phyloP scores from a whole-genome alignment of 1,140 invertebrate genomes.

The Drosophila nebulosa region DNA sequence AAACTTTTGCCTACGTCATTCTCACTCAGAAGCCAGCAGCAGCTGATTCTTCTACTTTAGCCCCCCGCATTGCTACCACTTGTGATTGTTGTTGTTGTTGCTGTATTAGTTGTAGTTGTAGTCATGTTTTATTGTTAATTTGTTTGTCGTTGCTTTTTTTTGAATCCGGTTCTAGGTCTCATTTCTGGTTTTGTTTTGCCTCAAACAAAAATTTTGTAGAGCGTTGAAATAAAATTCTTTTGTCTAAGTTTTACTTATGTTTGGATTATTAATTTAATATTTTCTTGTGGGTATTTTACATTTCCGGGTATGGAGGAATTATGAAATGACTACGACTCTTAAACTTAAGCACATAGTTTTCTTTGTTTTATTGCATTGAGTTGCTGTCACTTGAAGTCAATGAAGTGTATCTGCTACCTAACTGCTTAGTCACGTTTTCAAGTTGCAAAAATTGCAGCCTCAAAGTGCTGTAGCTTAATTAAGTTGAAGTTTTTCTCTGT shows the following conservation, averaged over 20 bases:
- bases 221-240: slow-evolving; percentile 52
- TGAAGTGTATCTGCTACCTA: slow-evolving; percentile 49
- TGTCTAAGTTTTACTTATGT: slow-evolving; percentile 30
- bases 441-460: slow-evolving; percentile 50
- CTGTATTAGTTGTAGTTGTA: slow-evolving; percentile 6
- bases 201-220: slow-evolving; percentile 43
- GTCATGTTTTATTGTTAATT: slow-evolving; percentile 63
- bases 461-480: slow-evolving; percentile 40
- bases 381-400: slow-evolving; percentile 43
- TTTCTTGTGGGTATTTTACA: slow-evolving; percentile 27
- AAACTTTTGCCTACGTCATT: slow-evolving; percentile 66
- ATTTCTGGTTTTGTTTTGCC: slow-evolving; percentile 57
- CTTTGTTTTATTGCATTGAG: slow-evolving; percentile 47
- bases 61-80: slow-evolving; percentile 36
- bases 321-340: background rate
- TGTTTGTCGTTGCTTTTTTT: slow-evolving; percentile 58
- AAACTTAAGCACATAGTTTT: slow-evolving; percentile 33
- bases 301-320: slow-evolving; percentile 35
- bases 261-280: slow-evolving; percentile 21
- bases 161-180: slow-evolving; percentile 69
- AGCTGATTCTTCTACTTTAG: slow-evolving; percentile 33
- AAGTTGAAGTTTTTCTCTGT: slow-evolving; percentile 23
- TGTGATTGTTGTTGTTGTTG: slow-evolving; percentile 7
- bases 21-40: slow-evolving; percentile 28
- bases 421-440: slow-evolving; percentile 68